Conservation (phyloP, 1,140 invertebrate genomes). For the Heliconius nattereri region DNA sequence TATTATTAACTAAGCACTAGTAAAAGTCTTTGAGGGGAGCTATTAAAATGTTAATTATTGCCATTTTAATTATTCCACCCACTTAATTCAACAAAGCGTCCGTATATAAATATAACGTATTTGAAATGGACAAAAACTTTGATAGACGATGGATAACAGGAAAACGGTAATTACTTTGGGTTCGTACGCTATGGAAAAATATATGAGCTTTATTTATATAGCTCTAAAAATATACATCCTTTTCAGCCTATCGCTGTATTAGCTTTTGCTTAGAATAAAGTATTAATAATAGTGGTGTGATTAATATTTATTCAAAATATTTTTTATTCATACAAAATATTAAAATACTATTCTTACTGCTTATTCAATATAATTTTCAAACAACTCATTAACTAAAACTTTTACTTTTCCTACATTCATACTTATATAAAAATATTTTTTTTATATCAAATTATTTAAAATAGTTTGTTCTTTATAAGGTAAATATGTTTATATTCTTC, state of each 20-base stretch:
- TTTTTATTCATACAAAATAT: no score
- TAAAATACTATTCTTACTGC: no score
- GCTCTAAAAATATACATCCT: background rate
- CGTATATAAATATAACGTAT: background rate
- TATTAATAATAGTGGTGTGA: background rate
- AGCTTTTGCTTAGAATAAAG: background rate
- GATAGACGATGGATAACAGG: background rate
- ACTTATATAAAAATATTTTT: no score
- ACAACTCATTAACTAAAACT: no score
- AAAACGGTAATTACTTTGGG: background rate
- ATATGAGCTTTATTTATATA: conserved; percentile 1
- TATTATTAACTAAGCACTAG: background rate
- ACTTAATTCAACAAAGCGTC: background rate
- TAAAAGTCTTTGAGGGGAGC: no score
- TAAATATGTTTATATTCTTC: no score
- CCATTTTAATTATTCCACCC: background rate
- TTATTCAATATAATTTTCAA: no score
- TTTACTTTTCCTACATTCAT: no score
- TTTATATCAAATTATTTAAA: no score
- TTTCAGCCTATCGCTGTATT: background rate
- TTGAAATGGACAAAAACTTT: background rate
- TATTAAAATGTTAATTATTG: background rate
- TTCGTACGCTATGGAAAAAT: background rate
- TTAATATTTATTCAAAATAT: background rate
- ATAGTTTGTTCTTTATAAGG: no score